phyloP scores from a whole-genome alignment of 1,140 invertebrate species.

The Drosophila tropicalis region DNA sequence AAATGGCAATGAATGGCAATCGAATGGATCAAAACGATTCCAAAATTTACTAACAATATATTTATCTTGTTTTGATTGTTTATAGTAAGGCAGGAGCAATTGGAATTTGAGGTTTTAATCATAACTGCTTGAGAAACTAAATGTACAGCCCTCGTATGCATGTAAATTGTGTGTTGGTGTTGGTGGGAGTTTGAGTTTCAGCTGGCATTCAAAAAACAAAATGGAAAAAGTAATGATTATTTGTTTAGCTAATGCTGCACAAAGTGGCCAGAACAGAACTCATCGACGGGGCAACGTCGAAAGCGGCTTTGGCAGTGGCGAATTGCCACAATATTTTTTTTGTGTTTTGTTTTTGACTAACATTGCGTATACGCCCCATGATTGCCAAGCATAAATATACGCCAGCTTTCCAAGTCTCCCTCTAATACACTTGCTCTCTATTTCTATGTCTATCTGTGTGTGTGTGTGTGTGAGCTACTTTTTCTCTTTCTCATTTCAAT shows the following conservation, averaged over 20 bases:
- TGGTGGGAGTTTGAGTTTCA: not conserved
- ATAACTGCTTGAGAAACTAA: too few relatives aligned
- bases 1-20: too few relatives aligned
- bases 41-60: too few relatives aligned
- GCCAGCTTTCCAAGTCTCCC: not conserved
- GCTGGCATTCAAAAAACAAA: conserved; percentile 6
- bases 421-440: not conserved
- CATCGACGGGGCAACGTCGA: not conserved
- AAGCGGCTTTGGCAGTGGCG: not conserved
- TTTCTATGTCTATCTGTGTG: not conserved
- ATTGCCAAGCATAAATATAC: conserved; percentile 75
- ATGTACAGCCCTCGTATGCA: not conserved
- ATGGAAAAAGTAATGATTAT: conserved; percentile 81
- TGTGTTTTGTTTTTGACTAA: conserved; percentile 35
- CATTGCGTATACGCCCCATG: conserved; percentile 73
- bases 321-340: conserved; percentile 3
- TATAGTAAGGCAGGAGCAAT: too few relatives aligned
- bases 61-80: too few relatives aligned
- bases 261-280: conserved; percentile 68
- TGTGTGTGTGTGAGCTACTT: not conserved
- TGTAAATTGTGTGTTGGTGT: conserved; percentile 3
- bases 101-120: too few relatives aligned
- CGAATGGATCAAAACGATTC: too few relatives aligned
- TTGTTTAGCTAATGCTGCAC: conserved; percentile 80
- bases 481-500: conserved; percentile 29